Percentiles rank a stretch among this genome's conserved stretches.
Evolutionary conservation across 1,140 invertebrate species (phyloP).

Genomic region (Ooceraea biroi): DNA sequence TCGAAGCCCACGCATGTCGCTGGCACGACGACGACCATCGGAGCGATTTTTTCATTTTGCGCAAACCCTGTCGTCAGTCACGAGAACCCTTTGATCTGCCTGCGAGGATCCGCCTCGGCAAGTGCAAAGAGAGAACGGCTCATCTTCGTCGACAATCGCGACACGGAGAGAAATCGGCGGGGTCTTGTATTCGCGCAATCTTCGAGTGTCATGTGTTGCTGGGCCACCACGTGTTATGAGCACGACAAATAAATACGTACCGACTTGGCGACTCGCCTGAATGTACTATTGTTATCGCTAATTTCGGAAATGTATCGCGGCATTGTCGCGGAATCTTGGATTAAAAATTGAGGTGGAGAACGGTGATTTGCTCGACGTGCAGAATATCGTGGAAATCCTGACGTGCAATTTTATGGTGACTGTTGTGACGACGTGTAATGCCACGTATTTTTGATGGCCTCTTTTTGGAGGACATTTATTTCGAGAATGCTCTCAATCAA

Average conservation of each 20-base stretch:
- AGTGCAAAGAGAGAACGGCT: neutral
- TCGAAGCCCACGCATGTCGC: slow-evolving; percentile 71
- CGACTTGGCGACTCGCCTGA: slow-evolving; percentile 71
- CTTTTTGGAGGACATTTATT: neutral
- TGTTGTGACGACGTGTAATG: neutral
- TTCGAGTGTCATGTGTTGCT: slow-evolving; percentile 64
- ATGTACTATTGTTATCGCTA: slow-evolving; percentile 67
- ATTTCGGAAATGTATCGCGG: slow-evolving; percentile 66
- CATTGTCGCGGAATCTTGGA: neutral
- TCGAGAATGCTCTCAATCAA: slow-evolving; percentile 1
- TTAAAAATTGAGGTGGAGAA: slow-evolving; percentile 23
- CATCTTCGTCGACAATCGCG: neutral
- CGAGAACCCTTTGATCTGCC: slow-evolving; percentile 39
- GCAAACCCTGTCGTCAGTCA: neutral
- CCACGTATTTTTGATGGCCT: neutral
- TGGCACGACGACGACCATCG: slow-evolving; percentile 51
- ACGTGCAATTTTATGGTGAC: slow-evolving; percentile 23
- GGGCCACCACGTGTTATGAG: slow-evolving; percentile 74
- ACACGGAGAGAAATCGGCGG: slow-evolving; percentile 21
- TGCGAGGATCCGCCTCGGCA: neutral
- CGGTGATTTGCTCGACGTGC: neutral
- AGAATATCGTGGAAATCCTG: neutral
- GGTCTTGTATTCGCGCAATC: slow-evolving; percentile 40
- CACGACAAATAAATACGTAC: slow-evolving; percentile 75
- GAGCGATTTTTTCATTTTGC: slow-evolving; percentile 30